These are phyloP conservation scores for Saturnia pavonia DNA, from an alignment of 2,888 invertebrate genomes.

Conservation along the genomic window DNA sequence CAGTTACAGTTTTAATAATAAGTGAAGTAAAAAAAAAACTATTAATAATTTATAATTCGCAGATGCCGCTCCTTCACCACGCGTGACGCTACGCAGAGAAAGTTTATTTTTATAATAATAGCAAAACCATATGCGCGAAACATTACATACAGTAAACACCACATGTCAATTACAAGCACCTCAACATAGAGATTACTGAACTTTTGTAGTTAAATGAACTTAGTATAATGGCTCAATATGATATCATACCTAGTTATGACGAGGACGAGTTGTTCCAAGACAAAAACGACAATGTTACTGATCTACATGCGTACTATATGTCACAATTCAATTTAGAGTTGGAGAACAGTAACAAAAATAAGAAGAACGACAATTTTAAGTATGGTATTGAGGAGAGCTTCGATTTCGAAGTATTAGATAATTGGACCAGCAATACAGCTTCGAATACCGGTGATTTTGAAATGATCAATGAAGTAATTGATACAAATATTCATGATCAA, in stretches of 20 bases:
- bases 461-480: constrained; percentile 67
- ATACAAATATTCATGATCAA: constrained; percentile 67
- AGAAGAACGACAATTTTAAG: constrained; percentile 63
- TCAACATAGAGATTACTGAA: constrained; percentile 69
- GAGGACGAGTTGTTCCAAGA: constrained; percentile 66
- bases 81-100: constrained; percentile 73
- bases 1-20: constrained; percentile 66
- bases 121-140: constrained; percentile 74
- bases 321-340: constrained; percentile 76
- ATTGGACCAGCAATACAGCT: constrained; percentile 50
- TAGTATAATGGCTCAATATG: constrained; percentile 70
- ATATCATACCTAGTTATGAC: constrained; percentile 67
- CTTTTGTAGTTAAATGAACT: constrained; percentile 72
- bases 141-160: constrained; percentile 56
- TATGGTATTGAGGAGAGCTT: constrained; percentile 71
- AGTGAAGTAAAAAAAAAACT: constrained; percentile 42
- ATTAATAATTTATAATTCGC: constrained; percentile 75
- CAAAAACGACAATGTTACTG: constrained; percentile 63
- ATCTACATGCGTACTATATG: constrained; percentile 77
- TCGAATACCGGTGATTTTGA: constrained; percentile 54
- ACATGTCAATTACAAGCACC: constrained; percentile 70
- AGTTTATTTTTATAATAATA: constrained; percentile 82
- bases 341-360: constrained; percentile 64
- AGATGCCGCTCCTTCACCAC: constrained; percentile 67
- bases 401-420: constrained; percentile 69